Percentiles rank a stretch among this genome's conserved stretches.
Evolutionary conservation across 1,140 invertebrate genomes (phyloP).

Genomic region (Cydia amplana): DNA sequence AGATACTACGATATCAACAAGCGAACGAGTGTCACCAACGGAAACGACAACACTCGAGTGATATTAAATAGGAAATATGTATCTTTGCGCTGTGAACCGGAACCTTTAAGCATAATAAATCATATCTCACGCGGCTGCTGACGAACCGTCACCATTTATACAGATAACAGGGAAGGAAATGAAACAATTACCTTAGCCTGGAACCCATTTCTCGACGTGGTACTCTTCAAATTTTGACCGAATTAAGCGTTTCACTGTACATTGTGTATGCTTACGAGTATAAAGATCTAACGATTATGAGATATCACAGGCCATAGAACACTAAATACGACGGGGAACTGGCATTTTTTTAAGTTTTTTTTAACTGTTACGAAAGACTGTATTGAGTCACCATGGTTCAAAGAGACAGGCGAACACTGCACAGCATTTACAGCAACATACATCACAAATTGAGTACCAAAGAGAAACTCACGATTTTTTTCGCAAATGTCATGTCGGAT

Average conservation of each 20-base stretch:
- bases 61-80: background rate
- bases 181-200: constrained; percentile 64
- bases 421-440: no score
- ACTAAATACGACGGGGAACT: constrained; percentile 46
- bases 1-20: constrained; percentile 20
- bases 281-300: constrained; percentile 52
- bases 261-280: constrained; percentile 43
- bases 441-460: constrained; percentile 28
- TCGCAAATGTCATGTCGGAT: background rate
- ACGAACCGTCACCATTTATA: constrained; percentile 9
- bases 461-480: constrained; percentile 19
- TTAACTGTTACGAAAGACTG: constrained; percentile 24
- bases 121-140: background rate
- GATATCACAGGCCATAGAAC: constrained; percentile 66
- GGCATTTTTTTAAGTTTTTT: constrained; percentile 48
- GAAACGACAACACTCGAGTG: background rate
- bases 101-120: background rate
- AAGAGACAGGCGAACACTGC: constrained; percentile 27
- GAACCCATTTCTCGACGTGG: constrained; percentile 73
- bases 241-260: constrained; percentile 56
- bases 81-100: background rate
- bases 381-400: constrained; percentile 31
- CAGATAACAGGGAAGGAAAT: constrained; percentile 10
- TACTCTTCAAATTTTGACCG: constrained; percentile 55
- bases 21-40: constrained; percentile 22